These are phyloP conservation scores for Tachysurus fulvidraco DNA, from an alignment of 2,113 vertebrate species.

Conservation along the genomic window DNA sequence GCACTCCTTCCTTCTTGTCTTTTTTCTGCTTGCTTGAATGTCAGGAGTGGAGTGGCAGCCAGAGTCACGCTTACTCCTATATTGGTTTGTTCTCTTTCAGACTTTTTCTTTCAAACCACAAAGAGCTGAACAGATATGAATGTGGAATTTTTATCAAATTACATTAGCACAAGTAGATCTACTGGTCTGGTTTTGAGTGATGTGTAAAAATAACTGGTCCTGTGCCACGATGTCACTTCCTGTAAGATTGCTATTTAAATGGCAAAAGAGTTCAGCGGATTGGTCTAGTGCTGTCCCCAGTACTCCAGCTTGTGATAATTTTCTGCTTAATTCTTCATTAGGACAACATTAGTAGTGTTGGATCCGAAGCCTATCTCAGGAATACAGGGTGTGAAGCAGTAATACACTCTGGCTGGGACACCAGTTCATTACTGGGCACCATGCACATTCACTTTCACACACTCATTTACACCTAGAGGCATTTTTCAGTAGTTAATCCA, in stretches of 20 bases:
- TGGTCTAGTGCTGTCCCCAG: background rate
- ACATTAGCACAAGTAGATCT: slow-evolving; percentile 34
- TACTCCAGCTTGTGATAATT: background rate
- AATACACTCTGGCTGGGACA: background rate
- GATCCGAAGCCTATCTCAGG: background rate
- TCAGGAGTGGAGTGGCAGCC: slow-evolving; percentile 61
- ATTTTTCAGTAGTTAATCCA: background rate
- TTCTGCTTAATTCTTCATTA: background rate
- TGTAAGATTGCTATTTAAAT: background rate
- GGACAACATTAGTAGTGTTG: background rate
- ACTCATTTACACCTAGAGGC: background rate
- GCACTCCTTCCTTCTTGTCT: slow-evolving; percentile 59
- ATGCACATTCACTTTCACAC: background rate
- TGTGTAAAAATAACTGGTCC: background rate
- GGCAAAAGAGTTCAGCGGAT: background rate
- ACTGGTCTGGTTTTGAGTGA: background rate
- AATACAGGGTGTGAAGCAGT: background rate
- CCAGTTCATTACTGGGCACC: background rate
- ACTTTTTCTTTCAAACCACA: slow-evolving; percentile 51
- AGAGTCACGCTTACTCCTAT: slow-evolving; percentile 52
- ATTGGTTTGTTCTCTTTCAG: slow-evolving; percentile 53
- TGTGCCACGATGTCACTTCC: slow-evolving; percentile 30
- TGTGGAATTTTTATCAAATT: slow-evolving; percentile 36
- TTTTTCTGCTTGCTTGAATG: slow-evolving; percentile 59
- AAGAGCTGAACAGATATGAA: slow-evolving; percentile 40